phyloP scores from a whole-genome alignment of 53 echinoderm and acorn worm species.

The Pentamera pediparva region DNA sequence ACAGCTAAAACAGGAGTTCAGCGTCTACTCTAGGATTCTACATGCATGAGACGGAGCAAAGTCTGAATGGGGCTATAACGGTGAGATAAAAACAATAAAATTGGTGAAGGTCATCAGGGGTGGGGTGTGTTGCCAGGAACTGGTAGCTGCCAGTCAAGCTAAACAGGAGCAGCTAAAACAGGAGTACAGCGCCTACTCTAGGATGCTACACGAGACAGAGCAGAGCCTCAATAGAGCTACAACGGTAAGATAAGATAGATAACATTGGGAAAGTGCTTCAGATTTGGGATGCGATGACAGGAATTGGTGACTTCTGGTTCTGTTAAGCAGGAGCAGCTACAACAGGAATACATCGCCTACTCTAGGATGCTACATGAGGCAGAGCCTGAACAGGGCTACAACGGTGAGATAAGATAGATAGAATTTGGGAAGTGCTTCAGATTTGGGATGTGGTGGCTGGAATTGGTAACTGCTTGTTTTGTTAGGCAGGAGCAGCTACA shows the following conservation, averaged over 20 bases:
- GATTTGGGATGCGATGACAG: no score
- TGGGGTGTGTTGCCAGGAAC: no score
- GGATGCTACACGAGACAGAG: constrained; percentile 98
- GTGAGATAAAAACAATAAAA: constrained; percentile 55
- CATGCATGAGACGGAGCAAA: constrained; percentile 99
- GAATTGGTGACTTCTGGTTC: neutral
- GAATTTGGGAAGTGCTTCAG: neutral
- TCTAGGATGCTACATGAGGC: constrained; percentile 96
- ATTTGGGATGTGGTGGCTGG: no score
- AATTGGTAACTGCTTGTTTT: constrained; percentile 69
- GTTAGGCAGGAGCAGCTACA: constrained; percentile 87
- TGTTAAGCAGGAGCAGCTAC: constrained; percentile 79
- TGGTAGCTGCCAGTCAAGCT: constrained; percentile 67
- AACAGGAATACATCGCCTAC: constrained; percentile 96
- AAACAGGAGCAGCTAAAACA: constrained; percentile 93
- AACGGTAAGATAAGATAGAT: constrained; percentile 54
- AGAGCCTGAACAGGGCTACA: constrained; percentile 79
- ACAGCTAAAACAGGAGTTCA: neutral
- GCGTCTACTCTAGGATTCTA: constrained; percentile 89
- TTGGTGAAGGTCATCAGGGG: no score
- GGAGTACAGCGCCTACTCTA: constrained; percentile 92
- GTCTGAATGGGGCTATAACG: constrained; percentile 81
- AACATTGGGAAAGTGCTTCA: no score
- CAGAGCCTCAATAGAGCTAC: constrained; percentile 90
- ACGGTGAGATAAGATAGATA: constrained; percentile 54